Evolutionary conservation across 2,113 vertebrate species (phyloP), one percentile per base, ranked within the genome.

Genomic region (Origma solitaria): DNA sequence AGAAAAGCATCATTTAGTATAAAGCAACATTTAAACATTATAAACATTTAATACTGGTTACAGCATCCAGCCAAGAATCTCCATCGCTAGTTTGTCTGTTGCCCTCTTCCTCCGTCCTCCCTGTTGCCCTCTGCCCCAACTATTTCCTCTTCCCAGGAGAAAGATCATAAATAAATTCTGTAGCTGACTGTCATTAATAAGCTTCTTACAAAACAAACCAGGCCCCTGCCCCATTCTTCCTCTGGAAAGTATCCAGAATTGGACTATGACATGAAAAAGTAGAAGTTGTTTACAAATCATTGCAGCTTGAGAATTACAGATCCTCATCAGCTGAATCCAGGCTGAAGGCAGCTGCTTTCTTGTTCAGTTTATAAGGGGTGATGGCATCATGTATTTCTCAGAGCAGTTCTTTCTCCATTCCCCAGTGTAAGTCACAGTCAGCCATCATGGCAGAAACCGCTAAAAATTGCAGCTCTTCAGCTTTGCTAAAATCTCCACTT

Each of bases 1-100:
- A 97, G 91, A 96, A 84, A 96, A 97, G 93, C 92, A 93, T 97
- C 87, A 86, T 76, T 81, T 95, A 64, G 73, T 86, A 95, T 84
- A 97, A 97, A 97, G 96, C 88, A 95, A 96, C 69, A 95, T 69
- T 96, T 77, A 73, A 96, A 97, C 89, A 90, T 91, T 91, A 96
- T 65, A 84, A 91, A 95, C 86, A 96, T 68, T 92, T 96, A 96
- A 95, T 95, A 97, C 89, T 96, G 96, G 81, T 94, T 97, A 95
- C 89, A 95, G 93, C 76, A 92, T 35, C 83, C 49, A 37, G 93
- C 94, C 90, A 79, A 96, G 80, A 94, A 85, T 88, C 49, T 93
- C 70, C 76, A 30, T 53, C 2, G 2, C 86, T 40, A 33, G 62
- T 71, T 85, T 85, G 42, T 62, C 81, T 76, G 37, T n/a, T 76